Evolutionary conservation across 2,113 vertebrate genomes (phyloP), one percentile per base, ranked within the genome.

Genomic region (Asarcornis scutulata): DNA sequence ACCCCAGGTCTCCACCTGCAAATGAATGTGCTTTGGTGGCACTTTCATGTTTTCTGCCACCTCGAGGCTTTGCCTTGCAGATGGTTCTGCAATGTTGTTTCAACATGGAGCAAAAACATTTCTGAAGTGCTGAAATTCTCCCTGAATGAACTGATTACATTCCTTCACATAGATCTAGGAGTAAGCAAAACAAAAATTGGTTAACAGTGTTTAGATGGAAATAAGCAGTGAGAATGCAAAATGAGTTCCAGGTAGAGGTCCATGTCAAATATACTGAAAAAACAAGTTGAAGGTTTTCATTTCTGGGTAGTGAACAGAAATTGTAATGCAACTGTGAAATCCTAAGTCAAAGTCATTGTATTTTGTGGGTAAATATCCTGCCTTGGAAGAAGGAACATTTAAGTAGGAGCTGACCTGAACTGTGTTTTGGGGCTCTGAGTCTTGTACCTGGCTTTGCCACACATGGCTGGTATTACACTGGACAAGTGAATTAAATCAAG

Each of bases 321-420:
- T 83, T 94, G 64, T 62, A 73, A 53, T 48, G 40, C 7, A 86
- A 38, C 53, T 80, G 34, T 86, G 58, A 91, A 93, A 71, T 55
- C 26, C 27, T 59, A 29, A 77, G 8, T 58, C 36, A n/a, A 74
- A 36, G 1, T 52, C 75, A 36, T 53, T 62, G 6, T 27, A 58
- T 86, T 88, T 74, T 93, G 23, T 53, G 50, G 22, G 7, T 73
- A 32, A 77, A 44, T 38, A 71, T 29, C 46, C 9, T 77, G 10
- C 5, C 17, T 73, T 69, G 60, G 40, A 26, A 92, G 40, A 77
- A 85, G 63, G 15, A 85, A 77, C 0, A 0, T 32, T 3, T n/a
- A 63, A 71, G n/a, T 14, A 78, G 34, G 13, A 56, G 14, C 7
- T 44, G 71, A 74, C 6, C 6, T 27, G 29, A 5, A 6, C 14